Evolutionary conservation across 2,888 invertebrate species (phyloP).

Genomic region (Acleris sparsana): DNA sequence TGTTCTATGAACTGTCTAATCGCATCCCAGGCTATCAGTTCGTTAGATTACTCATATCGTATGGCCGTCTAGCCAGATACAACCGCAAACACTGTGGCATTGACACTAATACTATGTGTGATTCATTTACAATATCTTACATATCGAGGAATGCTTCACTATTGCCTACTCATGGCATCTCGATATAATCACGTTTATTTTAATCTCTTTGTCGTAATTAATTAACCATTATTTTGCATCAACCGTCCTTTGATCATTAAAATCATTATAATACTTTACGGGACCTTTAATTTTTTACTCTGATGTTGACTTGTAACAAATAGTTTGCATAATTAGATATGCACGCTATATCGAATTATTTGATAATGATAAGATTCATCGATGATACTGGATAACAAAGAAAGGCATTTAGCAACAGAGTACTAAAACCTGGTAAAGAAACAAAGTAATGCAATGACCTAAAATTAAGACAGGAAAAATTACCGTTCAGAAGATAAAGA

Average conservation of each 20-base stretch:
- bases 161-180: conserved; percentile 4
- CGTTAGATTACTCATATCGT: conserved; percentile 55
- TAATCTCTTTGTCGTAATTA: neutral
- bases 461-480: conserved; percentile 28
- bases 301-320: too few relatives aligned
- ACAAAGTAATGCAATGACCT: conserved; percentile 26
- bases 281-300: too few relatives aligned
- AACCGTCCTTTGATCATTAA: neutral
- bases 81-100: conserved; percentile 74
- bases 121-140: conserved; percentile 33
- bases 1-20: conserved; percentile 38
- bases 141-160: conserved; percentile 9
- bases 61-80: conserved; percentile 63
- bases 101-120: conserved; percentile 68
- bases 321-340: too few relatives aligned
- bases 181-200: conserved; percentile 10
- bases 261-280: neutral
- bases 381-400: too few relatives aligned
- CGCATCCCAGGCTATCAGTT: conserved; percentile 44
- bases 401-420: too few relatives aligned
- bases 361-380: too few relatives aligned
- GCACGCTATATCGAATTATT: too few relatives aligned
- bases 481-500: conserved; percentile 24
- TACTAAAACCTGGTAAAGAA: neutral
- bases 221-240: neutral